These are phyloP conservation scores for Petroica traversi DNA, from an alignment of 2,113 vertebrate genomes.

Conservation along the genomic window DNA sequence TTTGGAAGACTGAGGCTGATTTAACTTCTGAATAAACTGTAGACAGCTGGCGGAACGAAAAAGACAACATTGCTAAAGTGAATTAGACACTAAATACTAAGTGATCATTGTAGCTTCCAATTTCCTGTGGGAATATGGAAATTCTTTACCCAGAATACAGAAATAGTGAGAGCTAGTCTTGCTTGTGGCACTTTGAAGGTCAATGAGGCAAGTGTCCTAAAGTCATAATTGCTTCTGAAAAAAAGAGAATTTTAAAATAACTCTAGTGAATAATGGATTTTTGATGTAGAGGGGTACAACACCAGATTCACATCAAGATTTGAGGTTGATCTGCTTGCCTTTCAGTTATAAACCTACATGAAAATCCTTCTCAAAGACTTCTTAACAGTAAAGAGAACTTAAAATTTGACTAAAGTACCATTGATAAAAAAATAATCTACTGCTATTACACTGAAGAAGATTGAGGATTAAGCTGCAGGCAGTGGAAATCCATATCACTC, in stretches of 20 bases:
- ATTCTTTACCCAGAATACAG: neutral
- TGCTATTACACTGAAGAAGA: neutral
- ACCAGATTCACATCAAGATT: neutral
- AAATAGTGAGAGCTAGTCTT: neutral
- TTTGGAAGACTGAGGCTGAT: neutral
- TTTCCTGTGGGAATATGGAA: neutral
- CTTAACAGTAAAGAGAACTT: neutral
- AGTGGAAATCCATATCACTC: neutral
- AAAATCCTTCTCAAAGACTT: neutral
- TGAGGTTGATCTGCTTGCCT: neutral
- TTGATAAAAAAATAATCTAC: neutral
- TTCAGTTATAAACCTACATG: neutral
- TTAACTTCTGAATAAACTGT: neutral
- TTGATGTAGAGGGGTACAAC: neutral
- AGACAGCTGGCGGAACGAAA: neutral
- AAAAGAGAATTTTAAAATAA: neutral
- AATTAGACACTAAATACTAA: neutral
- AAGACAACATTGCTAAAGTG: neutral
- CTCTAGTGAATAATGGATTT: neutral
- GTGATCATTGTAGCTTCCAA: neutral
- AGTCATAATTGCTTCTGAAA: neutral
- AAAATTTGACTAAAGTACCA: neutral
- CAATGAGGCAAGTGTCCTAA: neutral
- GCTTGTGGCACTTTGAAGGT: neutral
- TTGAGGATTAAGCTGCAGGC: neutral